A percentile compares a stretch with the other conserved stretches of the same genome.
Evolutionary conservation across 1,140 invertebrate species (phyloP).

Genomic region (Zophobas atratus): DNA sequence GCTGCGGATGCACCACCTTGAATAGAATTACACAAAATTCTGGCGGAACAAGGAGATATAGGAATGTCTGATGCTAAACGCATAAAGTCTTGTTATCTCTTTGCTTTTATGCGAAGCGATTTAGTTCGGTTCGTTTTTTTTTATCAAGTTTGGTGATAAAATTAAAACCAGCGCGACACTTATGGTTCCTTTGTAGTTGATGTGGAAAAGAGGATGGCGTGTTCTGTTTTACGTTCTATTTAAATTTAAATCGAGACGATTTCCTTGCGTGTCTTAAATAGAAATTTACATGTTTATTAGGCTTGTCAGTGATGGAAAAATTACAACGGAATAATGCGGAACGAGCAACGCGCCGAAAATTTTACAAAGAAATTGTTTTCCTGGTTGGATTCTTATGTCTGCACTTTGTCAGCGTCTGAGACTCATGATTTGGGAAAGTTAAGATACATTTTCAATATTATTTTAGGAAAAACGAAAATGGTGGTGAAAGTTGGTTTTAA

Average conservation of each 20-base stretch:
- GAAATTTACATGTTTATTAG: constrained; percentile 42
- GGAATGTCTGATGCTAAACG: neutral
- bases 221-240: constrained; percentile 40
- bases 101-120: neutral
- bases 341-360: neutral
- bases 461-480: no score
- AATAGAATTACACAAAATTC: neutral
- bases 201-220: constrained; percentile 15
- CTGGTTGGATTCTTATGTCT: no score
- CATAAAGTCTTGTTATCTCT: constrained; percentile 1
- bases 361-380: neutral
- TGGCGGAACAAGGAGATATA: no score
- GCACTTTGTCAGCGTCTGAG: no score
- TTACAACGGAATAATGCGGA: constrained; percentile 30
- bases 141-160: constrained; percentile 4
- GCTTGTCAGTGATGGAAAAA: constrained; percentile 41
- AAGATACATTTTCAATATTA: no score
- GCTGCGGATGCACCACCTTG: constrained; percentile 7
- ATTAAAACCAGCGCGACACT: constrained; percentile 21
- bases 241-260: constrained; percentile 43
- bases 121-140: constrained; percentile 17
- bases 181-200: constrained; percentile 21
- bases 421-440: no score
- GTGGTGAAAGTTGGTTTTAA: no score
- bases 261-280: constrained; percentile 42